Base-by-base conservation (phyloP, 2,888 invertebrate species). In the Nasonia oneida region DNA sequence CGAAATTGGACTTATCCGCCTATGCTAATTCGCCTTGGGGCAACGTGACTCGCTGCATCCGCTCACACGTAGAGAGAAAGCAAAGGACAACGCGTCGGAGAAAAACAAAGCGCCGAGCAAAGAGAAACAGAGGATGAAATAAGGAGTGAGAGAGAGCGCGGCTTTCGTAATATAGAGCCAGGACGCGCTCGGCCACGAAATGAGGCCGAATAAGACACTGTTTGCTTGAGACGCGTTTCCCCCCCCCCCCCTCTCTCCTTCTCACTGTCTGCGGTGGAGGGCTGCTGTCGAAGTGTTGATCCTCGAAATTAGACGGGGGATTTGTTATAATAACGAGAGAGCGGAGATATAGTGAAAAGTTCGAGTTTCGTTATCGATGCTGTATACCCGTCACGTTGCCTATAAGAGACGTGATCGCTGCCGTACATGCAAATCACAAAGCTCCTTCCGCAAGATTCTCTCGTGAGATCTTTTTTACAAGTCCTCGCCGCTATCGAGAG, bases 1-100 rank as follows among this genome's bases (percentile, higher is more conserved):
- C 80, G 81, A 84, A 81, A 84, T 84, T 84, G 84, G 71, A 76
- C 76, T 57, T 61, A 78, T 78, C 61, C 71, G 67, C 42, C 78
- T 57, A 76, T 76, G 81, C 76, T 74, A 75, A 81, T 84, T 84
- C 84, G 81, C 76, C 57, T n/a, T 70, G 33, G 61, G 73, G 71
- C 39, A 14, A 29, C n/a, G 81, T 12, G 29, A 29, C 29, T 29
- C 29, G 6, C 18, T 10, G 78, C 39, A 73, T 71, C 18, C 8
- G 10, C 4, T 12, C 6, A 70, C 5, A 53, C 8, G 15, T 4
- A 23, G 2, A 33, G 61, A 82, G 29, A 73, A 1, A 18, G 37
- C 5, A 71, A 73, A 76, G 61, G 39, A 10, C 61, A 42, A 12
- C 64, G 64, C 37, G 33, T 37, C 12, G 53, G 14, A 37, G 81